Base-by-base conservation (phyloP, 2,888 invertebrate genomes). In the Phengaris alcon region DNA sequence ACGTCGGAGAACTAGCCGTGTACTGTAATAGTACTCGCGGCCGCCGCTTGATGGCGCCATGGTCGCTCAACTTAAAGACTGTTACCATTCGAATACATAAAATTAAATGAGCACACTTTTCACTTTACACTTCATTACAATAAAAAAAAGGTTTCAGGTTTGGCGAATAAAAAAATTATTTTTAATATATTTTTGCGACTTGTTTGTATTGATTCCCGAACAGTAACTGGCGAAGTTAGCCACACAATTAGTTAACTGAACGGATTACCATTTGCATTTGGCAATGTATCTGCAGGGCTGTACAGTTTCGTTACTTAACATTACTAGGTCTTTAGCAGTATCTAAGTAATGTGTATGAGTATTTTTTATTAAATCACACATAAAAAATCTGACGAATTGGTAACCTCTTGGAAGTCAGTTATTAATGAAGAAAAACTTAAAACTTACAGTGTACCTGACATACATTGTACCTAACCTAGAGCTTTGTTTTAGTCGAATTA, bases 71-170 rank as follows among this genome's bases (percentile, higher is more conserved):
- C 78, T 95, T 90, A 86, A 95, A 95, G 90, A 96, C 95, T 90
- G 95, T 95, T 93, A 96, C 95, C 95, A 95, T 95, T 85, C 86
- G 90, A 87, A 86, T 84, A 86, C 92, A 92, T 92, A 85, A 86
- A 90, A 86, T 84, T 70, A 48, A 75, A 59, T 68, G 52, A 52
- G 13, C 70, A 69, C 57, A 22, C 22, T 9, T 7, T 54, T 57
- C 75, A 75, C 75, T 72, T 57, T 70, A 75, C 75, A 46, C 64
- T 64, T 35, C 13, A 64, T 35, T 64, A 46, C 64, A n/a, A 52
- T 15, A 15, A 22, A 52, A 15, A 52, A 52, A 22, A 54, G 12
- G 8, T 5, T 48, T 8, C 48, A 48, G n/a, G 46, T 4, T 46
- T 15, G n/a, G 10, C 13, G 10, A 3, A 35, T 6, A 3, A 72